phyloP scores from a whole-genome alignment of 2,797 vertebrate genomes.

The Dendrocincla fuliginosa region DNA sequence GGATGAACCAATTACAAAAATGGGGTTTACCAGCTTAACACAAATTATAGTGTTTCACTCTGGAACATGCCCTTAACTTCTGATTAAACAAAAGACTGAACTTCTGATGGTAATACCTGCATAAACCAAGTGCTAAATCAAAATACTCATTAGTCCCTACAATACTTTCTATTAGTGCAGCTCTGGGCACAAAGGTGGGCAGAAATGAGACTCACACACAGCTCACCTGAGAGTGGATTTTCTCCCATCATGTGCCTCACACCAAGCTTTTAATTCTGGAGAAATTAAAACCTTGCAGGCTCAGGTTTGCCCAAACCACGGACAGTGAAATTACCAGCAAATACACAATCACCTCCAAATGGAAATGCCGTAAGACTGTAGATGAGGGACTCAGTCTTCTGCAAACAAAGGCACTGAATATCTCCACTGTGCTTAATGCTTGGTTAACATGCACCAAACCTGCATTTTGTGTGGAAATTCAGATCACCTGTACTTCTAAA shows the following conservation, averaged over 20 bases:
- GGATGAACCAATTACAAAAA: neutral
- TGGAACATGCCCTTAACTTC: neutral
- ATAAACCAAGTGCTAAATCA: neutral
- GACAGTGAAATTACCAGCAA: neutral
- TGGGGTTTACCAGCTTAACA: neutral
- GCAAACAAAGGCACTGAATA: neutral
- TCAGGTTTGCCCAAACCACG: neutral
- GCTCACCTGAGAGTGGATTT: fast-evolving
- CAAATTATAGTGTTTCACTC: neutral
- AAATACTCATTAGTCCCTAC: neutral
- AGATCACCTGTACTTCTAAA: neutral
- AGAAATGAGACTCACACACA: neutral
- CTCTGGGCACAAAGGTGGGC: neutral
- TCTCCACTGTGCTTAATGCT: neutral
- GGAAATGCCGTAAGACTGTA: neutral
- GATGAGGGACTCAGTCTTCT: neutral
- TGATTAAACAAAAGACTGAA: neutral
- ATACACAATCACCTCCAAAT: neutral
- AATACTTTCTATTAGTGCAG: neutral
- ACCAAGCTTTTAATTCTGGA: neutral
- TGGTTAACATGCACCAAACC: neutral
- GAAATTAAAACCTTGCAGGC: neutral
- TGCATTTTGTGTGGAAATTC: neutral
- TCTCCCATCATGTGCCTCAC: neutral
- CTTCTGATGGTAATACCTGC: neutral